phyloP scores from a whole-genome alignment of 2,888 invertebrate genomes.

The Beris morrisii region DNA sequence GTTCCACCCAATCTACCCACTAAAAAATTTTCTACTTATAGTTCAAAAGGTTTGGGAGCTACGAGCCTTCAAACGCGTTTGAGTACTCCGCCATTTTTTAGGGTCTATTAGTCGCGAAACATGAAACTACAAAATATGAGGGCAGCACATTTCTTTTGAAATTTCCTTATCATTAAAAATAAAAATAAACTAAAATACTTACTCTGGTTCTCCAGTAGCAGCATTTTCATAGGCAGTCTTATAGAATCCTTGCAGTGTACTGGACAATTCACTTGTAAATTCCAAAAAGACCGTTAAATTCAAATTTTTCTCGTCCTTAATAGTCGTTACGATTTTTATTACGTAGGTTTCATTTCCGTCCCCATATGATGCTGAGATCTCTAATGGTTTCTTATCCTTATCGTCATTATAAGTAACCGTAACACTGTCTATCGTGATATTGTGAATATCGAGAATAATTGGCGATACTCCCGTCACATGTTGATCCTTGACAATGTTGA shows the following conservation, averaged over 20 bases:
- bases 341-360: conserved; percentile 50
- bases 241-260: conserved; percentile 61
- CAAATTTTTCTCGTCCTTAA: conserved; percentile 25
- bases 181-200: conserved; percentile 41
- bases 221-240: conserved; percentile 57
- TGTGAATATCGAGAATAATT: conserved; percentile 54
- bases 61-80: too few relatives aligned
- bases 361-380: conserved; percentile 49
- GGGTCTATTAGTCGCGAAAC: too few relatives aligned
- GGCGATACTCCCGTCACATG: conserved; percentile 48
- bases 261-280: conserved; percentile 60
- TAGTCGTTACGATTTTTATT: conserved; percentile 42
- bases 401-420: conserved; percentile 44
- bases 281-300: conserved; percentile 58
- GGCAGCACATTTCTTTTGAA: too few relatives aligned
- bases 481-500: conserved; percentile 50
- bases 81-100: too few relatives aligned
- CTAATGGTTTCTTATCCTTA: conserved; percentile 42
- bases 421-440: conserved; percentile 52
- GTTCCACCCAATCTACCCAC: too few relatives aligned
- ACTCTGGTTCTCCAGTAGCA: conserved; percentile 54
- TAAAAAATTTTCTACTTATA: too few relatives aligned
- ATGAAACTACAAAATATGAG: too few relatives aligned
- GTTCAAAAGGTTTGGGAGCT: too few relatives aligned
- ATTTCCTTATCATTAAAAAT: too few relatives aligned